Evolutionary conservation across 2,797 vertebrate genomes (phyloP).

Genomic region (Mus minutoides): DNA sequence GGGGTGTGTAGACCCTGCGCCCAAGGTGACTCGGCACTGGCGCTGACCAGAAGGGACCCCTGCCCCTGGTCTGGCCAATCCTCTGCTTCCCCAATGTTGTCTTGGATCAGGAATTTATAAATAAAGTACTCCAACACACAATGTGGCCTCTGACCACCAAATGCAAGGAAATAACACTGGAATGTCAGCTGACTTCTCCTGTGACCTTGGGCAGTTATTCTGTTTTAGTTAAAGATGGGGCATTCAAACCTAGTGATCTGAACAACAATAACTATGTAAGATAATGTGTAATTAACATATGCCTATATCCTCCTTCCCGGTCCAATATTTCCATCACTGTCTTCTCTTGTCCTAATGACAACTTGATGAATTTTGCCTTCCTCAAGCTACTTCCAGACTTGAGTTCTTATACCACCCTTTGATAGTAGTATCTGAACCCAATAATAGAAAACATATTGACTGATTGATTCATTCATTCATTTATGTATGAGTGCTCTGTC

Average conservation of each 20-base stretch:
- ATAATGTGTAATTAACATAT: neutral
- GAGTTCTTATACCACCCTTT: neutral
- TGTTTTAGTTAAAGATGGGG: neutral
- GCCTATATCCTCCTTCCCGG: neutral
- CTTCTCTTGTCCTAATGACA: neutral
- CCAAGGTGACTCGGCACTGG: too few species aligned
- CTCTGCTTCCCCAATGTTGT: too few species aligned
- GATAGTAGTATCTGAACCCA: neutral
- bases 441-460: neutral
- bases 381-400: neutral
- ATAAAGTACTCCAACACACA: neutral
- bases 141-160: neutral
- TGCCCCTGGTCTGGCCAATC: too few species aligned
- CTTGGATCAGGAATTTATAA: neutral
- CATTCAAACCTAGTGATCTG: neutral
- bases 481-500: neutral
- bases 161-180: neutral
- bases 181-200: neutral
- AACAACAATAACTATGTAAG: too few species aligned
- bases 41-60: too few species aligned
- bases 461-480: neutral
- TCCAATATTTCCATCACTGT: neutral
- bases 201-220: neutral
- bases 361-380: neutral
- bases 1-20: too few species aligned